phyloP scores from a whole-genome alignment of 1,140 invertebrate genomes.

The Neodiprion virginianus region DNA sequence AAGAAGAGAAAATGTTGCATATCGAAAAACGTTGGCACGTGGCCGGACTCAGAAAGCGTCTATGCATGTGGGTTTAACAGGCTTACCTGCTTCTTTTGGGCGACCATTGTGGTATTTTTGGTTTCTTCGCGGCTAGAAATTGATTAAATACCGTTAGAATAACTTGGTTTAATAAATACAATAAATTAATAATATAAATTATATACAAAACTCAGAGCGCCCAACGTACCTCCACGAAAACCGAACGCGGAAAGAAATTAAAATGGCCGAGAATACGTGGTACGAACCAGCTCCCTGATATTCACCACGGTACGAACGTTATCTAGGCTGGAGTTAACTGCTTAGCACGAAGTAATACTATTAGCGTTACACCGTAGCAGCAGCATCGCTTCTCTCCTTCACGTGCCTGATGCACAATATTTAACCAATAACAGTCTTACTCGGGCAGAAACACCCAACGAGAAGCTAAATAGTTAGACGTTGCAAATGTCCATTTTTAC shows the following conservation, averaged over 20 bases:
- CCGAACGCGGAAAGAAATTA: neutral
- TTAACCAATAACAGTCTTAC: no score
- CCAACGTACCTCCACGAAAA: neutral
- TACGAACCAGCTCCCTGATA: no score
- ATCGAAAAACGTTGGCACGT: conserved; percentile 13
- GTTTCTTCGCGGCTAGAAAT: neutral
- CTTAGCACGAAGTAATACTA: no score
- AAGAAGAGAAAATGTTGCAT: no score
- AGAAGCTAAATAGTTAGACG: no score
- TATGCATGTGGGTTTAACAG: neutral
- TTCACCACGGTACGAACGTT: no score
- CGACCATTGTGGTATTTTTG: conserved; percentile 68
- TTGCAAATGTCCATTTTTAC: no score
- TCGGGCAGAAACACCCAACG: no score
- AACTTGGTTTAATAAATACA: neutral
- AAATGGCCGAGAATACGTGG: neutral
- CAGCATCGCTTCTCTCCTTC: no score
- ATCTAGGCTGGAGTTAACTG: no score
- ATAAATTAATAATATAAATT: neutral
- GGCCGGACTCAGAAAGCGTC: neutral
- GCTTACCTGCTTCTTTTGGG: conserved; percentile 75
- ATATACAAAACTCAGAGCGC: neutral
- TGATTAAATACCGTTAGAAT: neutral
- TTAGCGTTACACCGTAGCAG: no score
- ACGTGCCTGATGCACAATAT: no score